Conservation (phyloP, 2,113 vertebrate genomes). For the Ginglymostoma cirratum region DNA sequence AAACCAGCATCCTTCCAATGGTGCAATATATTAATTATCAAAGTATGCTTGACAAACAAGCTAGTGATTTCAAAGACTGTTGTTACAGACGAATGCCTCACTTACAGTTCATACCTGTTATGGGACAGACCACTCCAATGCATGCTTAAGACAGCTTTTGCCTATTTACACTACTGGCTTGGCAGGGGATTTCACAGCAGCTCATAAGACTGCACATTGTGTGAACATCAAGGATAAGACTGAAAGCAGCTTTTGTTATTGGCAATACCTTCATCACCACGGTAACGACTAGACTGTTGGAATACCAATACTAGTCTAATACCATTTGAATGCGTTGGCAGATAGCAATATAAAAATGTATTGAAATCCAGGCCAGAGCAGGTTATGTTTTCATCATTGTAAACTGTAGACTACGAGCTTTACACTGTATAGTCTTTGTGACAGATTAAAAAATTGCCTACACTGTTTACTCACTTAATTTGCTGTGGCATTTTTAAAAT, state of each 20-base stretch:
- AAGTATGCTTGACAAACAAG: neutral
- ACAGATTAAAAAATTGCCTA: neutral
- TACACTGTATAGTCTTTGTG: neutral
- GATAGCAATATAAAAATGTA: neutral
- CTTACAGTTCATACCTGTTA: neutral
- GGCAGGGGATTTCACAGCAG: neutral
- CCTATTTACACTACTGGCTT: neutral
- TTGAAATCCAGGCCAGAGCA: neutral
- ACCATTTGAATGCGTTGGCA: conserved; percentile 7
- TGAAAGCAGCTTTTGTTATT: conserved; percentile 29
- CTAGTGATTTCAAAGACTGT: neutral
- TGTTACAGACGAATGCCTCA: neutral
- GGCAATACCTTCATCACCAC: conserved; percentile 21
- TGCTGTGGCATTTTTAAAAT: neutral
- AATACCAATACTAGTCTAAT: conserved; percentile 8
- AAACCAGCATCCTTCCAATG: neutral
- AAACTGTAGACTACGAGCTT: neutral
- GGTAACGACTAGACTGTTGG: neutral
- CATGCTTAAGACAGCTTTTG: neutral
- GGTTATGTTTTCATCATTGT: neutral
- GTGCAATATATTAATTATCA: neutral
- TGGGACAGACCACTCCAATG: neutral
- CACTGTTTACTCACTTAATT: neutral
- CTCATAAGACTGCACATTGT: neutral
- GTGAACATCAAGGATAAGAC: conserved; percentile 6